Base-by-base conservation (phyloP, 2,113 vertebrate genomes). In the Eupsittula cactorum region DNA sequence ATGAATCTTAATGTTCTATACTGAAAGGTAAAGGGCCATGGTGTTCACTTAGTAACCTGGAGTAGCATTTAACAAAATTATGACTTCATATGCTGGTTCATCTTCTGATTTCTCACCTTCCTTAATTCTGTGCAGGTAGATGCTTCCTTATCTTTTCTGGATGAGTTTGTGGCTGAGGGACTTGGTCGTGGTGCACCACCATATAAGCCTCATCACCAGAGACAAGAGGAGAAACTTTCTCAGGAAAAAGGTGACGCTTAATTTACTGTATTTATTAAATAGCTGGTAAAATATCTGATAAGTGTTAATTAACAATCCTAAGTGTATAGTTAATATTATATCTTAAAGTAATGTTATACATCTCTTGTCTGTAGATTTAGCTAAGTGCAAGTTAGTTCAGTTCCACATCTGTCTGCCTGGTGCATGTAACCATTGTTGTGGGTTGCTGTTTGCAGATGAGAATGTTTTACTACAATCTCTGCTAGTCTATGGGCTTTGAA, bases 61-160 rank as follows among this genome's bases (percentile, higher is more conserved):
- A 31, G 29, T 41, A 78, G 33, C 42, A 79, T 81, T 82, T 68
- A 67, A 50, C 25, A 89, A 55, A 90, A 35, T 46, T 35, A 25
- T 11, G 0, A 25, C 62, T 77, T 80, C 46, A 23, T 44, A 41
- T 2, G 2, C 5, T 64, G 10, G 10, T 35, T 42, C 64, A 12
- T 87, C 76, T 62, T 41, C 31, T 21, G 9, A 31, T 55, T 3
- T 46, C 19, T 35, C 18, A 39, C 25, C 85, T 31, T 13, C 59
- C 46, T 80, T 60, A 71, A 95, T 88, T 82, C 31, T 90, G 42
- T 85, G 17, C 91, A 99, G 99, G 99, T 99, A 44, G 99, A 99
- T 98, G 99, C 99, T 74, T 99, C 99, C 20, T 98, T 99, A 84
- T 99, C 99, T 64, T 99, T 99, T 95, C 97, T 99, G 97, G 99